Conservation (phyloP, 2,888 invertebrate species). For the Drosophila anomalata region DNA sequence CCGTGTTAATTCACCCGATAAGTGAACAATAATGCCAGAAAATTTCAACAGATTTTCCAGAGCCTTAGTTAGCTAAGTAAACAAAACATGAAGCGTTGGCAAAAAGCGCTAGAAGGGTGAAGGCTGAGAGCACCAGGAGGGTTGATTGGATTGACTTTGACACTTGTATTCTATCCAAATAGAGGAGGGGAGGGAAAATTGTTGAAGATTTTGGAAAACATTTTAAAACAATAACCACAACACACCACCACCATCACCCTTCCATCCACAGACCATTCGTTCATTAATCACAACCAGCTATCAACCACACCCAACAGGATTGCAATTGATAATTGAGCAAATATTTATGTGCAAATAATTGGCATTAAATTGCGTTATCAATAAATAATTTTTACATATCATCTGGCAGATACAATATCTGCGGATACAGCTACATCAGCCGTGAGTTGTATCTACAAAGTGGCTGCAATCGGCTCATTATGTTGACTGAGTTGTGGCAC, state of each 20-base stretch:
- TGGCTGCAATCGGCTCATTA: slow-evolving; percentile 65
- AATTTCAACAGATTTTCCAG: slow-evolving; percentile 50
- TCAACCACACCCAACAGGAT: slow-evolving; percentile 43
- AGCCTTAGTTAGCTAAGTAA: slow-evolving; percentile 46
- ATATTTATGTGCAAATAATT: slow-evolving; percentile 81
- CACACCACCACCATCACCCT: background rate
- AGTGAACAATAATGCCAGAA: slow-evolving; percentile 80
- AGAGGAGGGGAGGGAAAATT: slow-evolving; percentile 19
- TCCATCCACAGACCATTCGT: background rate
- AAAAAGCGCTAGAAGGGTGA: slow-evolving; percentile 5
- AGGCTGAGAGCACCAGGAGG: background rate
- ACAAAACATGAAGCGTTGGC: slow-evolving; percentile 22
- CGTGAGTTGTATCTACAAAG: slow-evolving; percentile 22
- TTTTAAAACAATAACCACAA: slow-evolving; percentile 52
- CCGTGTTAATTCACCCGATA: slow-evolving; percentile 82
- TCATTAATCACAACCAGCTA: slow-evolving; percentile 57
- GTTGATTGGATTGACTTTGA: slow-evolving; percentile 47
- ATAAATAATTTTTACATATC: slow-evolving; percentile 80
- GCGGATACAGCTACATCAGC: slow-evolving; percentile 27
- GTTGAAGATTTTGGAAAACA: slow-evolving; percentile 55
- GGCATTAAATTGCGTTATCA: slow-evolving; percentile 82
- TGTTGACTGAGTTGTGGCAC: slow-evolving; percentile 62
- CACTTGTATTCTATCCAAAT: slow-evolving; percentile 30
- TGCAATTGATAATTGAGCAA: slow-evolving; percentile 75
- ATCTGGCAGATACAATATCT: slow-evolving; percentile 38